Conservation (phyloP, 2,797 vertebrate species). For the Sorex maritimensis region DNA sequence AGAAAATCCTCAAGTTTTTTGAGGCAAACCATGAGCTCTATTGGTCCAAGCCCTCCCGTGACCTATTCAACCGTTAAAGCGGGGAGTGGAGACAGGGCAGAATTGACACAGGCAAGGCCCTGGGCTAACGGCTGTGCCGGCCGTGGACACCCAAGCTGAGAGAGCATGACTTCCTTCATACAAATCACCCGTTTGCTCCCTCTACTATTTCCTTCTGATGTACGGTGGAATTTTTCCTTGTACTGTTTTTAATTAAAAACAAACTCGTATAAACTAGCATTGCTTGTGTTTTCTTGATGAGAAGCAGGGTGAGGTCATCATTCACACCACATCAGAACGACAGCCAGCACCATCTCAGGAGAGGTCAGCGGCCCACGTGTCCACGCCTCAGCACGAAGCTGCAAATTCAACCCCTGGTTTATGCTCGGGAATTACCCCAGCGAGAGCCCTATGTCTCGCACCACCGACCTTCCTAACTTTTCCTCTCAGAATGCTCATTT, state of each 20-base stretch:
- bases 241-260: conserved; percentile 41
- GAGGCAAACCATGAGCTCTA: conserved; percentile 44
- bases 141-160: conserved; percentile 45
- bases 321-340: not conserved
- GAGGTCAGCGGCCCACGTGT: not conserved
- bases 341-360: not conserved
- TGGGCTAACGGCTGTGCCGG: conserved; percentile 11
- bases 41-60: conserved; percentile 72
- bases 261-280: conserved; percentile 24
- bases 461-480: not conserved
- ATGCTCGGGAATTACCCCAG: not conserved
- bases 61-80: conserved; percentile 67
- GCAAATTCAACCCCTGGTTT: not conserved
- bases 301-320: not conserved
- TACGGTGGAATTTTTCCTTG: conserved; percentile 43
- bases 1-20: conserved; percentile 81
- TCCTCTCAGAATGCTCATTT: not conserved
- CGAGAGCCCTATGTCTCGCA: not conserved
- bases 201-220: conserved; percentile 42
- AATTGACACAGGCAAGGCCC: conserved; percentile 56
- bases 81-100: conserved; percentile 65
- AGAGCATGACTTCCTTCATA: not conserved
- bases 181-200: conserved; percentile 17
- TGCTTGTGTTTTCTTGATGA: not conserved
- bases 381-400: not conserved